These are phyloP conservation scores for Arremon aurantiirostris DNA, from an alignment of 2,797 vertebrate species.

Conservation along the genomic window DNA sequence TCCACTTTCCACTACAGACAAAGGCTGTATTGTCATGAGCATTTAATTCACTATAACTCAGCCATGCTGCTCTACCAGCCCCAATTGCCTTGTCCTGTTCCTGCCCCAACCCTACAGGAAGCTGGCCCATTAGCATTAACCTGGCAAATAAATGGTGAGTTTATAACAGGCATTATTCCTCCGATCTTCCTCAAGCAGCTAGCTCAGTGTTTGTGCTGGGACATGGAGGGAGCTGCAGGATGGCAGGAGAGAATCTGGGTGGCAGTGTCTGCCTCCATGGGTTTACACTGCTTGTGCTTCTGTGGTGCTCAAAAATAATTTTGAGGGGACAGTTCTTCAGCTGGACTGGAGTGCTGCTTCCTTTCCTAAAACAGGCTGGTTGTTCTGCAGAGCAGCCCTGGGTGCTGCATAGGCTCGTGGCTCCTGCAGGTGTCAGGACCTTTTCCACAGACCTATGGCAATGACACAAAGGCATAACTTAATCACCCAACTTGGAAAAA, in stretches of 20 bases:
- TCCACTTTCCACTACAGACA: neutral
- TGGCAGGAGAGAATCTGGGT: neutral
- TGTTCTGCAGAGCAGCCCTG: neutral
- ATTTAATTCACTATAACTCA: neutral
- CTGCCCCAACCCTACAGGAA: neutral
- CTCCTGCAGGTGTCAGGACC: neutral
- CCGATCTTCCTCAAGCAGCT: neutral
- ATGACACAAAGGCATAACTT: neutral
- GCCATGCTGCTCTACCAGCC: neutral
- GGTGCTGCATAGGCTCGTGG: neutral
- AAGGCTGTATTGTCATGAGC: neutral
- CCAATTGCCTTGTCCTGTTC: accelerated
- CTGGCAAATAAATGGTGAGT: neutral
- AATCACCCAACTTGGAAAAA: neutral
- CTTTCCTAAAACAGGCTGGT: neutral
- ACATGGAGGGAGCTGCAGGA: neutral
- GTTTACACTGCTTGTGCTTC: neutral
- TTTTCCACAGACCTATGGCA: neutral
- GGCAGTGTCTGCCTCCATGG: neutral
- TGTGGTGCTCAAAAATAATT: neutral
- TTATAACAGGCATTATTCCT: neutral
- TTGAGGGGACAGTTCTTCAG: neutral
- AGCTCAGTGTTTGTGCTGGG: neutral
- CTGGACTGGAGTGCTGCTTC: neutral
- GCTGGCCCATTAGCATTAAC: neutral